Base-by-base conservation (phyloP, 2,797 vertebrate genomes). In the Gastrophryne carolinensis region DNA sequence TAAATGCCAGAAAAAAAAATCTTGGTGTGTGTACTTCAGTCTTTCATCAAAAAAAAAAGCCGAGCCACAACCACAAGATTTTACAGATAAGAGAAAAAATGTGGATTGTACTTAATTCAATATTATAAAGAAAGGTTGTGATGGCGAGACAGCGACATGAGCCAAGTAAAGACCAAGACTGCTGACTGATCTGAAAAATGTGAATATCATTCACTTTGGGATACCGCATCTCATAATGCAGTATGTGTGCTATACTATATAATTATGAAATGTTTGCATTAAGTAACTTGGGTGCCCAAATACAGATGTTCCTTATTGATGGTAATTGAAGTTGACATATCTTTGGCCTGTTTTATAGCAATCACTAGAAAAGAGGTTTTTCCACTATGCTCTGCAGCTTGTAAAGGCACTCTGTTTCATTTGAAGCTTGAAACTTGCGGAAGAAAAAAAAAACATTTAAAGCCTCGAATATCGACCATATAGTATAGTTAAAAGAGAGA, bases 231-330 rank as follows among this genome's bases (percentile, higher is more conserved):
- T 87, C 90, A 87, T 88, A 89, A 87, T 89, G 85, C 85, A 78
- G 86, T 64, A 81, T 80, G 84, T 89, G 85, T 85, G 86, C 85
- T 79, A 87, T 86, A 82, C 84, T 86, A 89, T 86, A 86, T 86
- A 90, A 89, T 91, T 90, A 90, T 80, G 81, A 86, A 89, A 90
- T 90, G 90, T 91, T 91, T 91, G 89, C 87, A 87, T 88, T 89
- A 86, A 87, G 89, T 86, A 88, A 86, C 82, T 80, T 86, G 87
- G 89, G 87, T 90, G 88, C 90, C 87, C 85, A 87, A 88, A 89
- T 88, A 90, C 91, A 91, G 90, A 90, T 92, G 91, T 89, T 90
- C 88, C 84, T 90, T 82, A 77, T 88, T 91, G 90, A 92, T 87
- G 72, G 83, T 89, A 91, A 92, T 92, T 91, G 89, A 85, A 88